Evolutionary conservation across 2,888 invertebrate genomes (phyloP).

Genomic region (Camptogramma bilineatum): DNA sequence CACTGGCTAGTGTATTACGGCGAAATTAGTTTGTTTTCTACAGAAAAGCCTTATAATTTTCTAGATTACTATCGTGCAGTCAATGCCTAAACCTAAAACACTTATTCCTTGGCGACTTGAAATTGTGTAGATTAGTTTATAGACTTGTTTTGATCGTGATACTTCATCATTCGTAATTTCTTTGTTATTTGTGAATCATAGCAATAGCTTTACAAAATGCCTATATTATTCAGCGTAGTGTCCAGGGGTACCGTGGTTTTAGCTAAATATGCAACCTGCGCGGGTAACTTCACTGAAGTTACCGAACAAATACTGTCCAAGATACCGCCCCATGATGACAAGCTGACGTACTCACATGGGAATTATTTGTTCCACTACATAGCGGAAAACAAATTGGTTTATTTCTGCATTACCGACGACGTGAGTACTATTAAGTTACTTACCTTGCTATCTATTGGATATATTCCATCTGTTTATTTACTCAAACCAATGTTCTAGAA

Average conservation of each 20-base stretch:
- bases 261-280: conserved; percentile 96
- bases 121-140: neutral
- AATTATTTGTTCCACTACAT: conserved; percentile 97
- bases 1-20: too few species aligned
- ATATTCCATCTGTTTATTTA: conserved; percentile 3
- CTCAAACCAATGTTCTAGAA: conserved; percentile 84
- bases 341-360: conserved; percentile 96
- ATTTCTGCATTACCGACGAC: conserved; percentile 97
- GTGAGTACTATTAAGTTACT: conserved; percentile 86
- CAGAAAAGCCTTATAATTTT: neutral
- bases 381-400: conserved; percentile 93
- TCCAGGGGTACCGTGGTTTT: conserved; percentile 94
- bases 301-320: conserved; percentile 95
- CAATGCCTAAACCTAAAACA: neutral
- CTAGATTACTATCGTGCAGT: neutral
- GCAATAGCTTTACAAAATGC: conserved; percentile 86
- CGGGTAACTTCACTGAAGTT: conserved; percentile 97
- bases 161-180: conserved; percentile 14
- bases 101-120: neutral
- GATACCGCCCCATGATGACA: conserved; percentile 95
- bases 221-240: conserved; percentile 95
- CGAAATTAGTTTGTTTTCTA: neutral
- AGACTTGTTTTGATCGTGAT: neutral
- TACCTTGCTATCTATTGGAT: neutral
- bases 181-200: conserved; percentile 46